A percentile compares a stretch with the other conserved stretches of the same genome.
Conservation (phyloP, 2,888 invertebrate genomes). For the Lapara coniferarum region DNA sequence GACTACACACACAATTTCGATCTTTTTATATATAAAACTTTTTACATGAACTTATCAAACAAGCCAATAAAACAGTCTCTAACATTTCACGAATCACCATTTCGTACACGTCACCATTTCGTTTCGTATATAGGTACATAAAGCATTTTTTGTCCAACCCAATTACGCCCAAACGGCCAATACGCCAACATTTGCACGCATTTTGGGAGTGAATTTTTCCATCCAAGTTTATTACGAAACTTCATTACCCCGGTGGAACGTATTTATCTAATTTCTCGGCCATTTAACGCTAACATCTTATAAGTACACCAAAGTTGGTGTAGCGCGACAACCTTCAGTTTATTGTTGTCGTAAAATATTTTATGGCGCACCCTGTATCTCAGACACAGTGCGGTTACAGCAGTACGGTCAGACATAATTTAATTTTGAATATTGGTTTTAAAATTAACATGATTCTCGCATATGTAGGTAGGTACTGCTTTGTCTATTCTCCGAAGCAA, state of each 20-base stretch:
- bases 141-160: constrained; percentile 26
- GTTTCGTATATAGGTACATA: too few species aligned
- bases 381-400: constrained; percentile 19
- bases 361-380: constrained; percentile 45
- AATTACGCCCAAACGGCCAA: constrained; percentile 25
- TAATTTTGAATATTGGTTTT: too few species aligned
- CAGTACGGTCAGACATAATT: background rate
- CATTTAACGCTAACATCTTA: constrained; percentile 53
- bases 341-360: constrained; percentile 58
- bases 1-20: too few species aligned
- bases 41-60: too few species aligned
- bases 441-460: too few species aligned
- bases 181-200: constrained; percentile 19
- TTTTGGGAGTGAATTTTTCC: constrained; percentile 6
- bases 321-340: constrained; percentile 48
- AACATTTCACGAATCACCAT: too few species aligned
- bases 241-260: constrained; percentile 24
- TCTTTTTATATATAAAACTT: too few species aligned
- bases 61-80: too few species aligned
- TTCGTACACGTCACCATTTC: too few species aligned
- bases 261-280: constrained; percentile 54
- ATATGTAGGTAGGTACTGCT: too few species aligned
- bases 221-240: constrained; percentile 26
- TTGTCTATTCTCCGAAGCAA: too few species aligned
- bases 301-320: constrained; percentile 41